phyloP scores from a whole-genome alignment of 2,113 vertebrate genomes.

The Carettochelys insculpta region DNA sequence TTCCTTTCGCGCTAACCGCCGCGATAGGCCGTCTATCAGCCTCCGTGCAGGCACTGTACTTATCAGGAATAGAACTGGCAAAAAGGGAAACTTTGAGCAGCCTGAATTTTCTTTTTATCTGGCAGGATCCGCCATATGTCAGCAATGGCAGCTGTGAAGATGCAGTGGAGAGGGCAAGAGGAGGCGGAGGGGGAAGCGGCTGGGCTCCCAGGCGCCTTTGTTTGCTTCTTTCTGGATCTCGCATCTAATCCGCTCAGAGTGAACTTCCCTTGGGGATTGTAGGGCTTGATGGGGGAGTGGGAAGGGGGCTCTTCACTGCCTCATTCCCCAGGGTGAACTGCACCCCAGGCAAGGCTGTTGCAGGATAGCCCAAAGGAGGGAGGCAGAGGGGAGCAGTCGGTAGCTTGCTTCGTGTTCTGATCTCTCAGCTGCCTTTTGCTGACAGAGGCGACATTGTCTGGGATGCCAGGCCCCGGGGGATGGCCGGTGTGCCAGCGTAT shows the following conservation, averaged over 20 bases:
- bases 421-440: not conserved
- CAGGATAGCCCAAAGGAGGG: not conserved
- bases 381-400: not conserved
- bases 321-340: not conserved
- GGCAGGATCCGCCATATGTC: slow-evolving; percentile 70
- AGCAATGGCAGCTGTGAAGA: slow-evolving; percentile 64
- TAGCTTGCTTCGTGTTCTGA: not conserved
- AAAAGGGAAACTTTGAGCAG: slow-evolving; percentile 91
- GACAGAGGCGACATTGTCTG: not conserved
- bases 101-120: slow-evolving; percentile 85
- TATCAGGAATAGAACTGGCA: slow-evolving; percentile 92
- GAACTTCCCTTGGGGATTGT: not conserved
- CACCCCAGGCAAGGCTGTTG: too few species aligned
- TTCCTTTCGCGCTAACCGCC: slow-evolving; percentile 84
- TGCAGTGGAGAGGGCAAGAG: not conserved
- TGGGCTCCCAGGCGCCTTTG: not conserved
- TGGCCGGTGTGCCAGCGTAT: not conserved
- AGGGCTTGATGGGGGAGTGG: not conserved
- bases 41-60: slow-evolving; percentile 88
- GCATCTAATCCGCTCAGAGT: not conserved
- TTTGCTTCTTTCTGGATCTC: accelerated
- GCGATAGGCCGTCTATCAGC: slow-evolving; percentile 90
- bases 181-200: accelerated
- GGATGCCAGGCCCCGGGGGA: not conserved
- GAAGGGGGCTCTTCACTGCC: not conserved